Evolutionary conservation across 2,888 invertebrate genomes (phyloP).

Genomic region (Melinaea menophilus): DNA sequence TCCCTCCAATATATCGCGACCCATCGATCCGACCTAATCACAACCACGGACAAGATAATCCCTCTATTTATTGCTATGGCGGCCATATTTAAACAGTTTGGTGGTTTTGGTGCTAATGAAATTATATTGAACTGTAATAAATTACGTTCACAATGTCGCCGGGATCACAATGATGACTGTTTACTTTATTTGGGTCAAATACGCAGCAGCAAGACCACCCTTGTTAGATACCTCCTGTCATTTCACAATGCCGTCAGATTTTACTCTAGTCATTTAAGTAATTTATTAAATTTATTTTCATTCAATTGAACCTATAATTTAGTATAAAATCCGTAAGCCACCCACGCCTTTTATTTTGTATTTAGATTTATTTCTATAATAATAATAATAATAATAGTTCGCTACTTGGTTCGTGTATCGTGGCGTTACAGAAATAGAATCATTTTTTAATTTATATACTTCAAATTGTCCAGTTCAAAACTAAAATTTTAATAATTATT

Average conservation of each 20-base stretch:
- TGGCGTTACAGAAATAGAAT: too few species aligned
- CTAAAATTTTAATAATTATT: too few species aligned
- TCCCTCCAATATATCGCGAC: slow-evolving; percentile 56
- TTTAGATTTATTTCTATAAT: background rate
- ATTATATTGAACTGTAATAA: slow-evolving; percentile 71
- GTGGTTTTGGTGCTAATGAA: slow-evolving; percentile 58
- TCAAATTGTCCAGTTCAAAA: too few species aligned
- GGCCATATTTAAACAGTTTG: slow-evolving; percentile 62
- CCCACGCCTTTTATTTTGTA: slow-evolving; percentile 18
- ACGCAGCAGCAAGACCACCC: slow-evolving; percentile 46
- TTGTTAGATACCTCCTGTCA: slow-evolving; percentile 48
- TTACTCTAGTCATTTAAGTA: slow-evolving; percentile 34
- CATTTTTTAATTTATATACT: too few species aligned
- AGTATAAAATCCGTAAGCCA: slow-evolving; percentile 15
- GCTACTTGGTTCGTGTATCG: too few species aligned
- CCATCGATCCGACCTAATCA: slow-evolving; percentile 68
- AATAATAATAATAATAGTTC: background rate
- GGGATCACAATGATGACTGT: slow-evolving; percentile 55
- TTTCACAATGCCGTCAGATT: slow-evolving; percentile 41
- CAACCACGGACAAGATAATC: slow-evolving; percentile 72
- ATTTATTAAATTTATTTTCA: slow-evolving; percentile 6
- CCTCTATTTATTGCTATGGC: slow-evolving; percentile 70
- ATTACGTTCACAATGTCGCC: slow-evolving; percentile 56
- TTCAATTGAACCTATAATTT: slow-evolving; percentile 10
- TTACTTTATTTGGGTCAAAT: slow-evolving; percentile 65